Percentiles rank a stretch among this genome's conserved stretches.
Evolutionary conservation across 2,797 vertebrate species (phyloP).

Genomic region (Hipposideros larvatus): DNA sequence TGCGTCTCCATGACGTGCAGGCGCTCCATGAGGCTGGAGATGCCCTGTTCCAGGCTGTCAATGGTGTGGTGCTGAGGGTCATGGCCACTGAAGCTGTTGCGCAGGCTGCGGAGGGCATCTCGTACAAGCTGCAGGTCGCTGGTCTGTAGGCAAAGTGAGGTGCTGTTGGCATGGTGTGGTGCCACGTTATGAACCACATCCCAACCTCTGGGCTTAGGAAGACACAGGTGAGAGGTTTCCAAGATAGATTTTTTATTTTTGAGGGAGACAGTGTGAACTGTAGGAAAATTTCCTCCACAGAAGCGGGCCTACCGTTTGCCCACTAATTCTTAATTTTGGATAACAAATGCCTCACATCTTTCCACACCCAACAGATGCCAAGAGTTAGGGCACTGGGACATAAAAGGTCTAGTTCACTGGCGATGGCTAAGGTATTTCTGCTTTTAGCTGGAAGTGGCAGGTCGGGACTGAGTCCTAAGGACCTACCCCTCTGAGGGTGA

Average conservation of each 20-base stretch:
- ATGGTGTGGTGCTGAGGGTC: conserved; percentile 98
- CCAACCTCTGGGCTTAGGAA: background rate
- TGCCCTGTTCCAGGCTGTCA: conserved; percentile 98
- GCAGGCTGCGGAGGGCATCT: conserved; percentile 95
- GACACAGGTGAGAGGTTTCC: background rate
- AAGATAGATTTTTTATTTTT: background rate
- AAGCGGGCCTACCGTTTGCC: background rate
- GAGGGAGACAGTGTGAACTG: background rate
- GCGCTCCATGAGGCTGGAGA: conserved; percentile 96
- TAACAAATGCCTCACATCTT: background rate
- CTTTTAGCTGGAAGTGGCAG: background rate
- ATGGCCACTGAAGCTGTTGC: conserved; percentile 96
- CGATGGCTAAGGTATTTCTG: background rate
- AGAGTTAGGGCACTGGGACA: background rate
- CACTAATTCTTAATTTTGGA: background rate
- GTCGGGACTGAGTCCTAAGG: background rate
- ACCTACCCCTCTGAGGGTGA: conserved; percentile 92
- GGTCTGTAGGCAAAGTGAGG: conserved; percentile 45
- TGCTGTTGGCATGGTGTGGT: background rate
- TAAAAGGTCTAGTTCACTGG: background rate
- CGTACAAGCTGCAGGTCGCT: conserved; percentile 96
- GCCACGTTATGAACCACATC: background rate
- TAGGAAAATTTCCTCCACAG: background rate
- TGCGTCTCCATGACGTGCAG: conserved; percentile 91
- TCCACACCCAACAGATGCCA: background rate